Percentiles rank a stretch among this genome's conserved stretches.
Conservation (phyloP, 2,797 vertebrate genomes). For the Sebastes hubbsi region DNA sequence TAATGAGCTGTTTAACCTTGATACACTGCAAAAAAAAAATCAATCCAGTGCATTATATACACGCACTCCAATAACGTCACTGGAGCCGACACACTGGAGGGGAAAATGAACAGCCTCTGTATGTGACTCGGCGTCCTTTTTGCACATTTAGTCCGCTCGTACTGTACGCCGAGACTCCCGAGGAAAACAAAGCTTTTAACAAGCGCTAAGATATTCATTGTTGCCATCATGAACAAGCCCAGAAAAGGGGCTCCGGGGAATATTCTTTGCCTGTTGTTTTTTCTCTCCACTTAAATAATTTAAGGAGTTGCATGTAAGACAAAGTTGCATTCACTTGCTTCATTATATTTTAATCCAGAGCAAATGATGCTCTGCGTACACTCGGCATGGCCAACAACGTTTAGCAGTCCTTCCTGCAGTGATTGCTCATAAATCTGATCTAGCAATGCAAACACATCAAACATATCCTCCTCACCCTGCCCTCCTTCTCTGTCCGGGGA, state of each 20-base stretch:
- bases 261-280: slow-evolving; percentile 61
- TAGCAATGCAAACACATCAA: slow-evolving; percentile 30
- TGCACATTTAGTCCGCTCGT: slow-evolving; percentile 39
- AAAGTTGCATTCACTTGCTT: slow-evolving; percentile 81
- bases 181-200: slow-evolving; percentile 75
- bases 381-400: slow-evolving; percentile 56
- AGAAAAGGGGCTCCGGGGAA: slow-evolving; percentile 73
- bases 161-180: slow-evolving; percentile 35
- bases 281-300: slow-evolving; percentile 81
- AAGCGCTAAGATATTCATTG: slow-evolving; percentile 77
- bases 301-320: slow-evolving; percentile 80
- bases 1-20: slow-evolving; percentile 74
- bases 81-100: slow-evolving; percentile 31
- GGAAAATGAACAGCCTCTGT: slow-evolving; percentile 30
- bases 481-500: slow-evolving; percentile 33
- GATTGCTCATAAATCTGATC: slow-evolving; percentile 59
- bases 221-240: slow-evolving; percentile 65
- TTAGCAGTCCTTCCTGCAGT: slow-evolving; percentile 48
- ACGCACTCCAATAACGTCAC: slow-evolving; percentile 32
- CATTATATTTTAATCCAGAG: slow-evolving; percentile 84
- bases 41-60: slow-evolving; percentile 57
- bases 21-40: slow-evolving; percentile 39
- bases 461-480: slow-evolving; percentile 31
- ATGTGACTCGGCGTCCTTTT: slow-evolving; percentile 39
- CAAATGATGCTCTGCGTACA: slow-evolving; percentile 69